Evolutionary conservation across 2,888 invertebrate genomes (phyloP).

Genomic region (Odontocerum albicorne): DNA sequence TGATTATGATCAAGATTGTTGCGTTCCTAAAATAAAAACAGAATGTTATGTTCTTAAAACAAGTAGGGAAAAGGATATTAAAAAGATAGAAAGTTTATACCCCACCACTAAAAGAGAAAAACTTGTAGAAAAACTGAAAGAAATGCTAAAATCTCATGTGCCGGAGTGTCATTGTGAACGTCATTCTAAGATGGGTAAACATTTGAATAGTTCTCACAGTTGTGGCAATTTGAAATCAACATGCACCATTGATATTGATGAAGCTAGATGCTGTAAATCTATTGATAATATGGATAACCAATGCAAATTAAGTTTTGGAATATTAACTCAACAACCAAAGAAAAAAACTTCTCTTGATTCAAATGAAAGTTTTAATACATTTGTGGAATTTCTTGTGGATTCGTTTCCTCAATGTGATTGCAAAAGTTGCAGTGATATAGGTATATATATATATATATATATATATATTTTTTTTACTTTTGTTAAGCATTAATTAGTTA

Average conservation of each 20-base stretch:
- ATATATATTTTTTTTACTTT: too few relatives aligned
- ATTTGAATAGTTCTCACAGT: conserved; percentile 6
- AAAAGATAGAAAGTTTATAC: conserved; percentile 6
- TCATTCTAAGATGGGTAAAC: not conserved
- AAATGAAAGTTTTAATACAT: not conserved
- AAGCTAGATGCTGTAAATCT: not conserved
- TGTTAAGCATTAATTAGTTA: too few relatives aligned
- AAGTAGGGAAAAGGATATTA: too few relatives aligned
- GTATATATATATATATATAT: too few relatives aligned
- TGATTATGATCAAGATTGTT: too few relatives aligned
- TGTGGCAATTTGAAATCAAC: conserved; percentile 1
- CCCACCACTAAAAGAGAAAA: not conserved
- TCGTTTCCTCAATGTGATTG: not conserved
- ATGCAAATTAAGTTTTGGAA: not conserved
- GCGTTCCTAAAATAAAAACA: too few relatives aligned
- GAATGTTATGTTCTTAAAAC: not conserved
- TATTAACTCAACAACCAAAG: too few relatives aligned
- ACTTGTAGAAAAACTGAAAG: conserved; percentile 8
- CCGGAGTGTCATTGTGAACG: conserved; percentile 12
- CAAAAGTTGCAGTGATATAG: not conserved
- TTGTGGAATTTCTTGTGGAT: not conserved
- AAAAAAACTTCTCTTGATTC: too few relatives aligned
- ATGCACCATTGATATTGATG: not conserved
- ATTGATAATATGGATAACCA: conserved; percentile 6
- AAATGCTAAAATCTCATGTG: conserved; percentile 1